Base-by-base conservation (phyloP, 2,888 invertebrate species). In the Pristionchus japonicus region DNA sequence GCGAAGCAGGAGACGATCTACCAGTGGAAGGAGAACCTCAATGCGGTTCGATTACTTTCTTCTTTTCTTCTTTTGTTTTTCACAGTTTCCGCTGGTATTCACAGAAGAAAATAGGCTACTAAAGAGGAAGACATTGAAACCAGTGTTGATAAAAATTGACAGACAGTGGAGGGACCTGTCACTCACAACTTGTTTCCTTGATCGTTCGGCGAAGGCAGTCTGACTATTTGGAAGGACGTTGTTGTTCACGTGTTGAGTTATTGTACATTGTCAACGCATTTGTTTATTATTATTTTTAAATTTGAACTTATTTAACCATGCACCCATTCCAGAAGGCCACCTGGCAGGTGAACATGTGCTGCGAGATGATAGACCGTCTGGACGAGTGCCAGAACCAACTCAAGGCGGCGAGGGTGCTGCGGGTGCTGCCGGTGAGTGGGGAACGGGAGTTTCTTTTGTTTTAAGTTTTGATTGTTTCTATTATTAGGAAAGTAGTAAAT, bases 331-430 rank as follows among this genome's bases (percentile, higher is more conserved):
- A 82, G 82, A n/a, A 23, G 34, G 70, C 37, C 4, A 23, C 34
- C 13, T 87, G 87, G 87, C 40, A 87, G 77, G 61, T 23, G 80
- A 15, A 52, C 20, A 87, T 87, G 87, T 52, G 57, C n/a, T 80
- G 77, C 67, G 87, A 87, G 87, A 80, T 87, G 34, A 57, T 87
- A 15, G 87, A 87, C 23, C n/a, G 87, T 1, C 31, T 87, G 34
- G 87, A 87, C 61, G 23, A 77, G 37, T 31, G 23, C 31, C 80
- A 64, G 61, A 40, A 52, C 27, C 27, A 13, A 2, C 80, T 87
- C 31, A 87, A 87, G 34, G 67, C 87, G 4, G 87, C 87, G 31
- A 37, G 87, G 40, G 87, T 87, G 13, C 57, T 87, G 37, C 7
- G 34, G 37, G 87, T 87, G 7, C 49, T 87, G 34, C 77, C 49